phyloP scores from a whole-genome alignment of 2,113 vertebrate genomes.

The Chamaea fasciata region DNA sequence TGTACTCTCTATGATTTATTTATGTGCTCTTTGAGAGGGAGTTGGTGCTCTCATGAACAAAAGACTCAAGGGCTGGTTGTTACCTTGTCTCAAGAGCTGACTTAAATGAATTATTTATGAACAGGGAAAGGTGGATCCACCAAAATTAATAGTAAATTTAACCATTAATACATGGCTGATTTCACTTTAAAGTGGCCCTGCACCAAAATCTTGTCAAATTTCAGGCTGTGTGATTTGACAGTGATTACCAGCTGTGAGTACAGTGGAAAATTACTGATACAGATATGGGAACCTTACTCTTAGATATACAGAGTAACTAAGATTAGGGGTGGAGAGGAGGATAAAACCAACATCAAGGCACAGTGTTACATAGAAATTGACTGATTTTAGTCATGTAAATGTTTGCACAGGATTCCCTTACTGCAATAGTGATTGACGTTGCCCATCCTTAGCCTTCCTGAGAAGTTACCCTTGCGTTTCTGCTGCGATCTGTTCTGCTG shows the following conservation, averaged over 20 bases:
- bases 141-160: background rate
- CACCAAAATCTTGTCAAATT: background rate
- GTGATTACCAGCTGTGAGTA: background rate
- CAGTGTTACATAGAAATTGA: background rate
- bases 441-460: background rate
- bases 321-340: background rate
- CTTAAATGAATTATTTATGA: background rate
- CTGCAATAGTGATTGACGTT: rapidly evolving
- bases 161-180: background rate
- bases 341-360: background rate
- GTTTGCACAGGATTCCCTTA: background rate
- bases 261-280: background rate
- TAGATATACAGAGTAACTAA: background rate
- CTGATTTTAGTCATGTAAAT: background rate
- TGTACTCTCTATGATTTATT: slow-evolving; percentile 15
- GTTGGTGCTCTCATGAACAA: slow-evolving; percentile 1
- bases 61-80: background rate
- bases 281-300: background rate
- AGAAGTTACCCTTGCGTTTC: background rate
- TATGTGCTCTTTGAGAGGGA: slow-evolving; percentile 19
- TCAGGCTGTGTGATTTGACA: background rate
- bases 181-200: background rate
- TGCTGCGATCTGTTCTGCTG: background rate
- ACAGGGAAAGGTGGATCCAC: background rate
- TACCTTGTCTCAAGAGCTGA: background rate